Conservation (phyloP, 2,888 invertebrate species). For the Drosophila siamana region DNA sequence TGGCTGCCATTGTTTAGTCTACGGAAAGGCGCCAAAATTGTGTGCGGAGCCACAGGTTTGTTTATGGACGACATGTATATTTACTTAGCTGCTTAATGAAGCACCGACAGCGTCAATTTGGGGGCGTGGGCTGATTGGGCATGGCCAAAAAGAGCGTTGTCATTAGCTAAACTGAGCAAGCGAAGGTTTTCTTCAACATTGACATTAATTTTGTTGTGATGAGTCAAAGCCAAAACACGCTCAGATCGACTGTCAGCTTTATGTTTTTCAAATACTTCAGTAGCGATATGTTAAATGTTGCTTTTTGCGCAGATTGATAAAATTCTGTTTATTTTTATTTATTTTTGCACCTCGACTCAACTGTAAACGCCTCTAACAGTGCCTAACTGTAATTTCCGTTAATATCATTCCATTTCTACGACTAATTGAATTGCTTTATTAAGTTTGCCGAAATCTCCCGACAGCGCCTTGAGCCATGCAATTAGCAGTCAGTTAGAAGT, state of each 20-base stretch:
- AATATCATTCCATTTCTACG: slow-evolving; percentile 30
- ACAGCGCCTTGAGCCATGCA: slow-evolving; percentile 42
- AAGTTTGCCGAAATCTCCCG: slow-evolving; percentile 15
- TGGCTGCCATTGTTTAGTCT: slow-evolving; percentile 60
- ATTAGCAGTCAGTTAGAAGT: slow-evolving; percentile 59
- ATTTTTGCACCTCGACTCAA: slow-evolving; percentile 11
- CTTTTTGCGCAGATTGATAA: slow-evolving; percentile 5
- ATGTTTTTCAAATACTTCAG: too few relatives aligned
- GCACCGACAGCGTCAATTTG: slow-evolving; percentile 36
- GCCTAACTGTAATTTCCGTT: slow-evolving; percentile 38
- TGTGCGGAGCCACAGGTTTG: slow-evolving; percentile 27
- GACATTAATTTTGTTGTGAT: slow-evolving; percentile 51
- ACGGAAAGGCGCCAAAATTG: slow-evolving; percentile 71
- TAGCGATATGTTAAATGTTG: neutral
- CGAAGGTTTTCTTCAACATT: slow-evolving; percentile 44
- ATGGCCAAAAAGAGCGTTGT: slow-evolving; percentile 61
- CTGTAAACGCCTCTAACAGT: slow-evolving; percentile 29
- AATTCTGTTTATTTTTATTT: slow-evolving; percentile 11
- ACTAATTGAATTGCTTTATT: slow-evolving; percentile 53
- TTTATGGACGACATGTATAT: slow-evolving; percentile 43
- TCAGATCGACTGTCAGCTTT: slow-evolving; percentile 10
- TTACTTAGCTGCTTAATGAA: slow-evolving; percentile 56
- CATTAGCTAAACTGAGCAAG: slow-evolving; percentile 58
- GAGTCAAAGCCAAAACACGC: slow-evolving; percentile 29
- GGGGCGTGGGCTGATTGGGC: slow-evolving; percentile 52